A percentile compares a stretch with the other conserved stretches of the same genome.
Conservation (phyloP, 2,888 invertebrate species). For the Callyntrura guangdongensis region DNA sequence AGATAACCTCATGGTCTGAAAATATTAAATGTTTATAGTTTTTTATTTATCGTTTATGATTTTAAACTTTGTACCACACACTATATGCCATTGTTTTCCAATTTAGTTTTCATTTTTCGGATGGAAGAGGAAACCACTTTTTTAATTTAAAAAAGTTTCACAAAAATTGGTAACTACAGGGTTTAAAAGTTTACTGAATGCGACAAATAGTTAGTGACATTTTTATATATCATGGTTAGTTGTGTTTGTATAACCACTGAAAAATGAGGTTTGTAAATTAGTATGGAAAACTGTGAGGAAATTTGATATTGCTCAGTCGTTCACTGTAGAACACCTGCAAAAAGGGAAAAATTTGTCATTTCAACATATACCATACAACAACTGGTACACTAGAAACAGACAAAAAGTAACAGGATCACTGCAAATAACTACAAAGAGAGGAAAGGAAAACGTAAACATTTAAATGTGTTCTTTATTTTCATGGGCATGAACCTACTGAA, state of each 20-base stretch:
- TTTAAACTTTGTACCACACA: background rate
- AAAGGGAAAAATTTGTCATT: background rate
- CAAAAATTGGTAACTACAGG: slow-evolving; percentile 19
- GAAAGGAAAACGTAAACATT: background rate
- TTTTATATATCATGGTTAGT: background rate
- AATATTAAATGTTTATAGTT: background rate
- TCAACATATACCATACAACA: background rate
- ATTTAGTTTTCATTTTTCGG: background rate
- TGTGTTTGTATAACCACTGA: background rate
- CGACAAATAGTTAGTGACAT: background rate
- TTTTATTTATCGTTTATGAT: background rate
- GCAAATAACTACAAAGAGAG: background rate
- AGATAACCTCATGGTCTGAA: background rate
- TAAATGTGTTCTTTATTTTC: background rate
- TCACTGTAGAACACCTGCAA: background rate
- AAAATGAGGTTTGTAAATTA: background rate
- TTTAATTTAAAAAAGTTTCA: background rate
- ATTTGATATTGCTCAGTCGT: background rate
- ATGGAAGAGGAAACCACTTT: background rate
- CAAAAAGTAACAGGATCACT: background rate
- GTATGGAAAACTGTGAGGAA: background rate
- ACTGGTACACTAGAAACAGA: slow-evolving; percentile 5
- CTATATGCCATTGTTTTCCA: background rate
- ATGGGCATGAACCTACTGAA: slow-evolving; percentile 3
- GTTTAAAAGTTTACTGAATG: slow-evolving; percentile 1